Percentiles rank a stretch among this genome's conserved stretches.
phyloP scores from a whole-genome alignment of 2,888 invertebrate genomes.

The Thereva nobilitata region DNA sequence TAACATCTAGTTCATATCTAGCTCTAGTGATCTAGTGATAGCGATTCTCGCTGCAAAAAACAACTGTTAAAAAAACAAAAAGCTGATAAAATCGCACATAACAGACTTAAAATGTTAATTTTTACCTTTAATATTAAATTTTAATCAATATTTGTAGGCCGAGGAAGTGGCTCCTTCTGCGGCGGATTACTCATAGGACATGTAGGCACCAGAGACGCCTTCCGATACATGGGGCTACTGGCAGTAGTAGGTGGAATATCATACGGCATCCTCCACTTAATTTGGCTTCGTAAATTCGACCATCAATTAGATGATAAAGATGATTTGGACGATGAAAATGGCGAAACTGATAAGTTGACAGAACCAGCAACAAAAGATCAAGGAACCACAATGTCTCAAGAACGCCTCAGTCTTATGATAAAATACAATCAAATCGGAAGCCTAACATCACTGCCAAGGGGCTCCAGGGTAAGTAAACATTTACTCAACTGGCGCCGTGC shows the following conservation, averaged over 20 bases:
- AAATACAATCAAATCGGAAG: conserved; percentile 78
- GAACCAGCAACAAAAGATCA: conserved; percentile 71
- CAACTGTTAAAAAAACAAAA: too few species aligned
- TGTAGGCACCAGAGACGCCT: conserved; percentile 75
- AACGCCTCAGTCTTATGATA: conserved; percentile 73
- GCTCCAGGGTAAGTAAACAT: conserved; percentile 62
- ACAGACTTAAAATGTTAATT: neutral
- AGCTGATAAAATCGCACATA: too few species aligned
- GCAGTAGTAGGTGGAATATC: conserved; percentile 72
- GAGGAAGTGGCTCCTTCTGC: conserved; percentile 80
- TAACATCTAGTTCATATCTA: too few species aligned
- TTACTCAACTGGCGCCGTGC: conserved; percentile 20
- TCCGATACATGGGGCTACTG: conserved; percentile 76
- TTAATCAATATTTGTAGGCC: conserved; percentile 58
- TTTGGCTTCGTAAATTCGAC: conserved; percentile 71
- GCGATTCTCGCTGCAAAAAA: too few species aligned
- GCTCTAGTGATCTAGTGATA: too few species aligned
- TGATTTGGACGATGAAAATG: conserved; percentile 59
- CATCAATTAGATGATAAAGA: conserved; percentile 52
- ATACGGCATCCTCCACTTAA: conserved; percentile 72
- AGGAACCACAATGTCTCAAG: conserved; percentile 71
- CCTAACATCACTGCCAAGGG: conserved; percentile 70
- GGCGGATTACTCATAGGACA: conserved; percentile 78
- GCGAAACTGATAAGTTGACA: conserved; percentile 67
- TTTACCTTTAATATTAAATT: conserved; percentile 59